Evolutionary conservation across 2,888 invertebrate species (phyloP).

Genomic region (Drosophila pseudotakahashii): DNA sequence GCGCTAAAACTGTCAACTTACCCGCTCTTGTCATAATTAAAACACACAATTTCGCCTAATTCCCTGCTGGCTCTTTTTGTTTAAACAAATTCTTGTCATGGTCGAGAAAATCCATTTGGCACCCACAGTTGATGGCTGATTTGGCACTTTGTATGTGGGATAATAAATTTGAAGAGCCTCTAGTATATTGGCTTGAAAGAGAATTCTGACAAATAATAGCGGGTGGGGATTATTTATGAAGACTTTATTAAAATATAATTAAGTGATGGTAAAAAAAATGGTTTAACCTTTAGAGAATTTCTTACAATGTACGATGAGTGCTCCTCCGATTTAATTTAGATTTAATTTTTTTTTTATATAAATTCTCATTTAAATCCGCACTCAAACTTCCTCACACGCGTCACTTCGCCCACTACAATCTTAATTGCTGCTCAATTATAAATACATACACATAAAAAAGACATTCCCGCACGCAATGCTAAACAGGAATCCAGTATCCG

Average conservation of each 20-base stretch:
- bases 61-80: constrained; percentile 38
- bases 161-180: constrained; percentile 29
- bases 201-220: constrained; percentile 51
- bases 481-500: constrained; percentile 17
- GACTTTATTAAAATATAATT: constrained; percentile 40
- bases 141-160: constrained; percentile 50
- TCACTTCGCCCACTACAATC: constrained; percentile 17
- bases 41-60: constrained; percentile 49
- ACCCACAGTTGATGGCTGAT: constrained; percentile 66
- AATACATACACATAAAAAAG: constrained; percentile 30
- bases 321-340: not conserved
- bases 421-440: constrained; percentile 38
- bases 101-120: constrained; percentile 66
- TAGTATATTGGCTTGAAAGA: constrained; percentile 24
- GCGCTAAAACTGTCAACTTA: constrained; percentile 70
- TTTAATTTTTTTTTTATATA: not conserved
- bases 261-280: not conserved
- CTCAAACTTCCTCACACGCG: constrained; percentile 10
- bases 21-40: constrained; percentile 79
- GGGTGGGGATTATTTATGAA: constrained; percentile 58
- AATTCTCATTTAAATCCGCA: not conserved
- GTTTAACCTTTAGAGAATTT: too few species aligned
- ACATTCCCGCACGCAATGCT: constrained; percentile 44
- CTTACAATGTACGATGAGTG: too few species aligned
- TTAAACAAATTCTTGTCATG: constrained; percentile 39